Evolutionary conservation across 2,797 vertebrate genomes (phyloP), one percentile per base, ranked within the genome.

Genomic region (Sylvilagus floridanus): DNA sequence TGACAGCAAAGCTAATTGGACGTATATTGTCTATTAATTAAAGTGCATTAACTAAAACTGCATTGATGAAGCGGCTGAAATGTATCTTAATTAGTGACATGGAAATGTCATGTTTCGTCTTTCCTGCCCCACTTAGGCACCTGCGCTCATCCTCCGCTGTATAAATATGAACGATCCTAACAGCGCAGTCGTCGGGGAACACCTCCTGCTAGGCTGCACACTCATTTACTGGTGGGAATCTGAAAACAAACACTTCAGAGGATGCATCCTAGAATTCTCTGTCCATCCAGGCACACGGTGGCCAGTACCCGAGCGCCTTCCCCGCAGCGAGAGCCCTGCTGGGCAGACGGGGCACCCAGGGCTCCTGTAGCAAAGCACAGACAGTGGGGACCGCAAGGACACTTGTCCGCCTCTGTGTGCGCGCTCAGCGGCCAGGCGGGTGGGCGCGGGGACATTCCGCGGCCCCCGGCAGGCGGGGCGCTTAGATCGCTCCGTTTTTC

Each of bases 401-500:
- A 14, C 35, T 21, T 0, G 1, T 28, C 60, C 3, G 95, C 65
- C 47, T 73, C 0, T 28, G 37, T 5, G 8, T 21, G 50, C 1
- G 0, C 4, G 60, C 2, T 28, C 19, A 52, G 11, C 2, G 4
- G 11, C 85, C 0, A 1, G n/a, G 52, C 37, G 30, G 68, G 37
- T 0, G 13, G 62, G 57, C 21, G 0, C 14, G 0, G 52, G 69
- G 5, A 35, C 60, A 0, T 0, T 3, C 2, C 1, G 50, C 4
- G 81, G 57, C 0, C 4, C 32, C 7, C 1, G 68, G 22, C 84
- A 14, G 4, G 66, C 65, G 66, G 2, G 63, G 14, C 1, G 19
- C 81, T 68, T 54, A 28, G 90, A 77, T 96, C 93, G 96, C 77
- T 90, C 84, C 85, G 71, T 90, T 88, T 96, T 92, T 78, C 86